Base-by-base conservation (phyloP, 2,888 invertebrate genomes). In the Acronicta alni region DNA sequence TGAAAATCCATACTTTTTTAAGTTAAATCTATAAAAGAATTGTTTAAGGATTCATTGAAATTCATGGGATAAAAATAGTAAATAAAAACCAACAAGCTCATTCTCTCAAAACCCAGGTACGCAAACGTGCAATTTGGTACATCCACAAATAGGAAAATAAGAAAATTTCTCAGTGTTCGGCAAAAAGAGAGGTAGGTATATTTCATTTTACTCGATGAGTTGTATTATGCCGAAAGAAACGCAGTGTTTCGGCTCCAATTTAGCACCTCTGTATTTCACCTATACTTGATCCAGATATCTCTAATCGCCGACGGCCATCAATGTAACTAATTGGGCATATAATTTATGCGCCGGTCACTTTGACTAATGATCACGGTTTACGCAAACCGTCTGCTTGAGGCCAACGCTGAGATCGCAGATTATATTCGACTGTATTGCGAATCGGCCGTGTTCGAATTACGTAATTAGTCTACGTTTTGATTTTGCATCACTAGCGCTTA, bases 241-340 rank as follows among this genome's bases (percentile, higher is more conserved):
- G 32, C 37, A 26, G 57, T 58, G 41, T 49, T 30, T 43, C 9
- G 17, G 32, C 9, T 37, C 48, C 18, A 17, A 61, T 38, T 57
- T 6, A 2, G 3, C 16, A 5, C 16, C 63, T 75, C 71, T 85
- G 43, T 62, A 51, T 67, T 47, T 44, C 30, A 51, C 15, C 17
- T 23, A 64, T 54, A 68, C 74, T 75, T 77, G 80, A 85, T 84
- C 81, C 67, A 83, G 82, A 88, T 86, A 87, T 86, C 83, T 77
- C 81, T 87, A 88, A 89, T 90, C 88, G 81, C 80, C 79, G 81
- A 82, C 83, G 78, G 79, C 82, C 87, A 87, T 90, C 90, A 90
- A 90, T 90, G 87, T 86, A 86, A 88, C 90, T 92, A 92, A 92
- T 92, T 90, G 90, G 84, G 82, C 88, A 78, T 87, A 82, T 91